These are phyloP conservation scores for Acleris literana DNA, from an alignment of 2,888 invertebrate species.

Conservation along the genomic window DNA sequence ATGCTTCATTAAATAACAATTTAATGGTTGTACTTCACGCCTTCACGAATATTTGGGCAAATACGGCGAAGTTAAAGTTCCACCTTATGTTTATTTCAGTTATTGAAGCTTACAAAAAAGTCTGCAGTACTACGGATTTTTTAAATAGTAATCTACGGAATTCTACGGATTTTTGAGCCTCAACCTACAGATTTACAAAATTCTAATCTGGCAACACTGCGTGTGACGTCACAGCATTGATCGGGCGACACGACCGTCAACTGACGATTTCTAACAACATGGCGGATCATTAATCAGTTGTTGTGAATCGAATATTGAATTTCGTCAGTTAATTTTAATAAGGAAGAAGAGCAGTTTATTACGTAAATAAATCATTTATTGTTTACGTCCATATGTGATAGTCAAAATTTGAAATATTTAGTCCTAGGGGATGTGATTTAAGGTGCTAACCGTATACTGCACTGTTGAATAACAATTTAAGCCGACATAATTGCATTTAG, in stretches of 20 bases:
- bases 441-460: constrained; percentile 41
- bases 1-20: no score
- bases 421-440: constrained; percentile 38
- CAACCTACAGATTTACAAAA: no score
- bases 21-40: no score
- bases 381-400: neutral
- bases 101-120: no score
- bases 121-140: no score
- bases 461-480: constrained; percentile 48
- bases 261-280: constrained; percentile 68
- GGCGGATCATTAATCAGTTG: constrained; percentile 70
- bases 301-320: constrained; percentile 47
- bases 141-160: no score
- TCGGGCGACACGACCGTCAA: constrained; percentile 42
- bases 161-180: no score
- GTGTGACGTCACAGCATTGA: constrained; percentile 46
- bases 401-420: neutral
- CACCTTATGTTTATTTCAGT: no score
- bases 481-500: constrained; percentile 55
- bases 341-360: constrained; percentile 38
- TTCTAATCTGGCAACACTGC: no score
- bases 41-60: no score
- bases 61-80: no score
- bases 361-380: constrained; percentile 10
- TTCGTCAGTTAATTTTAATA: constrained; percentile 43